phyloP scores from a whole-genome alignment of 2,113 vertebrate genomes.

The Corythaeola cristata region DNA sequence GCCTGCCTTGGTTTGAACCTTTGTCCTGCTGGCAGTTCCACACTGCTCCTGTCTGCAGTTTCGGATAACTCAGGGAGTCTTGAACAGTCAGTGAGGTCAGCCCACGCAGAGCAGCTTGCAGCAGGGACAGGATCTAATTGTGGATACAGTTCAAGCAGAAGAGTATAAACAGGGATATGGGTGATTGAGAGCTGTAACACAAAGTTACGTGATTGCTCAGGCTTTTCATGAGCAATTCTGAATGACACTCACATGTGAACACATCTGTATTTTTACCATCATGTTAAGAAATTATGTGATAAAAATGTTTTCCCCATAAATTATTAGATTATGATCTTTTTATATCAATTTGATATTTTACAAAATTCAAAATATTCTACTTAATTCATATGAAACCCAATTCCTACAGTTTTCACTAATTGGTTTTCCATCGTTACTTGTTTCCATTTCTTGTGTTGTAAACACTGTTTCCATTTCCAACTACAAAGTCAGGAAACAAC shows the following conservation, averaged over 20 bases:
- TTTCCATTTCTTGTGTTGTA: not conserved
- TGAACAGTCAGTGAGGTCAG: not conserved
- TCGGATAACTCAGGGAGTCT: not conserved
- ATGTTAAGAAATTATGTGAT: not conserved
- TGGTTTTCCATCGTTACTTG: not conserved
- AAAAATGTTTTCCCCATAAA: not conserved
- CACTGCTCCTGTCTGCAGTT: not conserved
- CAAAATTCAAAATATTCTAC: not conserved
- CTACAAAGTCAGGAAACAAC: not conserved
- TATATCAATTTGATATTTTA: not conserved
- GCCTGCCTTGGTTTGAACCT: not conserved
- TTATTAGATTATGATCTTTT: not conserved
- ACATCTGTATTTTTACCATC: not conserved
- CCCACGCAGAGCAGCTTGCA: not conserved
- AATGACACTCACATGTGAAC: not conserved
- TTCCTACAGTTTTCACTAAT: not conserved
- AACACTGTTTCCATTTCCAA: not conserved
- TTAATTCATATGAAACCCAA: not conserved
- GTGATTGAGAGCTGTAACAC: not conserved
- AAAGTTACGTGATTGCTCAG: not conserved
- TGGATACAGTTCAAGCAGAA: not conserved
- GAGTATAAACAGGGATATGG: not conserved
- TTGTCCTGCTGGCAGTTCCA: not conserved
- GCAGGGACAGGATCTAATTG: not conserved
- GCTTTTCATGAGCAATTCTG: not conserved